These are phyloP conservation scores for Biston betularia DNA, from an alignment of 2,888 invertebrate species.

Conservation along the genomic window DNA sequence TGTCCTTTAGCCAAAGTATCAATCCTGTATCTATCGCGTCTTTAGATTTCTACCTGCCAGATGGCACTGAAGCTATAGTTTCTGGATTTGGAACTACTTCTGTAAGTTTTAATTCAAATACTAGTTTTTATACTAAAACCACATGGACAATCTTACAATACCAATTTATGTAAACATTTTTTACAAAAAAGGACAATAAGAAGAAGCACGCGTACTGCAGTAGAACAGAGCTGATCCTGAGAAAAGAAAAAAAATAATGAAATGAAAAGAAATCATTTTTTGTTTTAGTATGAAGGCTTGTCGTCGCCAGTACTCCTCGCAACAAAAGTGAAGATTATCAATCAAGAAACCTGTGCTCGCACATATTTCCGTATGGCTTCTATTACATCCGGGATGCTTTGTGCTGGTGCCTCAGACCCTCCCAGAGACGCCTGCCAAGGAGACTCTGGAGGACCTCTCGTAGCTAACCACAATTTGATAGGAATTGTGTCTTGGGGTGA, in stretches of 20 bases:
- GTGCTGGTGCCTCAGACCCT: constrained; percentile 67
- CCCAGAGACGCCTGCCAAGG: constrained; percentile 82
- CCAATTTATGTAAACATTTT: no score
- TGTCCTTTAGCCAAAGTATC: constrained; percentile 60
- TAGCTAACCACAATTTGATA: constrained; percentile 72
- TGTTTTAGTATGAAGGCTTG: constrained; percentile 69
- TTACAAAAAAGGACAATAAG: no score
- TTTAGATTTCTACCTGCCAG: constrained; percentile 52
- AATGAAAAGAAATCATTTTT: no score
- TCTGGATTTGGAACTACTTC: constrained; percentile 74
- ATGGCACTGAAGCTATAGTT: constrained; percentile 70
- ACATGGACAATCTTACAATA: background rate
- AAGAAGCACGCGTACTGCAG: no score
- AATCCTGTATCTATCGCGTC: constrained; percentile 61
- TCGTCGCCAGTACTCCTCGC: constrained; percentile 67
- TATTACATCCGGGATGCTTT: constrained; percentile 75
- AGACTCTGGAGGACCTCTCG: constrained; percentile 87
- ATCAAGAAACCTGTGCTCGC: constrained; percentile 64
- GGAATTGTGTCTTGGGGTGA: constrained; percentile 87
- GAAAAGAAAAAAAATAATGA: background rate
- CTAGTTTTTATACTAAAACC: background rate
- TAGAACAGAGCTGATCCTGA: no score
- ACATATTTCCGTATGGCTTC: constrained; percentile 69
- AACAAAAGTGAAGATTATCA: constrained; percentile 71
- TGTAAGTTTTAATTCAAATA: constrained; percentile 49